Conservation (phyloP, 2,113 vertebrate species). For the Phaetusa simplex region DNA sequence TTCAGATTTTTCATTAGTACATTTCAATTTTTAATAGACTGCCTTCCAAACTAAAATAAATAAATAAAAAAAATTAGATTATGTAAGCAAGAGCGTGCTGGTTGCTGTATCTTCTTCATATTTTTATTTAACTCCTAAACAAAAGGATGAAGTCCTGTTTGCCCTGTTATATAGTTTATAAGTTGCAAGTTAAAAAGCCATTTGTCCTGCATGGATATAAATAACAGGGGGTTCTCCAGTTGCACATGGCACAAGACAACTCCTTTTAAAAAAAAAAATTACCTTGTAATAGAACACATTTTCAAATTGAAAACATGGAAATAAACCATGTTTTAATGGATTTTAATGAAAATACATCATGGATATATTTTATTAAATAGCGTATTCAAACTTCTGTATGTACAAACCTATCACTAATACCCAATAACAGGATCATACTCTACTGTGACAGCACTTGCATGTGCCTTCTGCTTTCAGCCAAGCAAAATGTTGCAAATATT, state of each 20-base stretch:
- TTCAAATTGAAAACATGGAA: neutral
- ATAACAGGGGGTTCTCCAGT: neutral
- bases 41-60: neutral
- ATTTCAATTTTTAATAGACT: neutral
- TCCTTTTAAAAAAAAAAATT: neutral
- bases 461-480: neutral
- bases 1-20: neutral
- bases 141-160: neutral
- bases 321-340: neutral
- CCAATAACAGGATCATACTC: neutral
- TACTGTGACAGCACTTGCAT: neutral
- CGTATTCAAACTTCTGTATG: neutral
- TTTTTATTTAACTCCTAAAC: neutral
- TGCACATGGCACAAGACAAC: neutral
- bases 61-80: neutral
- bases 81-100: neutral
- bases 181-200: neutral
- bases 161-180: neutral
- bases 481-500: rapidly evolving
- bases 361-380: neutral
- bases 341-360: neutral
- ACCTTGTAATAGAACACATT: neutral
- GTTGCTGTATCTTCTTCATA: neutral
- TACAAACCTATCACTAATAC: neutral
- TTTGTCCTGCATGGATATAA: neutral